Base-by-base conservation (phyloP, 2,113 vertebrate genomes). In the Furnarius figulus region DNA sequence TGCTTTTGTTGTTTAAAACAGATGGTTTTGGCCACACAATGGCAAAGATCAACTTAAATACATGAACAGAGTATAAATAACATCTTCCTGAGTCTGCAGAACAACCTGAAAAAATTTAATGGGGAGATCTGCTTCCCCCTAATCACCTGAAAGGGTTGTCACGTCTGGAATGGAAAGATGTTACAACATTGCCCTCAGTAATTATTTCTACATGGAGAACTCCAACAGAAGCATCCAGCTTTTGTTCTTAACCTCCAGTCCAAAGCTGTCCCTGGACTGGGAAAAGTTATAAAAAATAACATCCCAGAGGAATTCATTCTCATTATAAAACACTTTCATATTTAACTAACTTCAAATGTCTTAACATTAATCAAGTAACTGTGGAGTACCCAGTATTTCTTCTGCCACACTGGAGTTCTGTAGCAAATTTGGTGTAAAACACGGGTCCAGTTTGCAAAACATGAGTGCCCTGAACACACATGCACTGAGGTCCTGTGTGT, bases 231-330 rank as follows among this genome's bases (percentile, higher is more conserved):
- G 49, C 65, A 92, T 81, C 65, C 61, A 89, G 88, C 75, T 94
- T 94, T 92, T 96, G 87, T 94, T 94, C 92, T 94, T 93, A 96
- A 95, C 76, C 56, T 84, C 37, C 68, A 81, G 65, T 87, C 92
- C 85, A 84, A 93, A 94, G 59, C 83, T 84, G 72, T n/a, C 65
- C 47, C 46, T 40, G 65, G 52, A 61, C 35, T 81, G 49, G 42
- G 65, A 85, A 80, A 93, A 94, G 39, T 74, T 81, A 85, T 84
- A 81, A 89, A 94, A 91, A 72, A 42, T 35, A 78, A 20, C 35
- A 86, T 67, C 92, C 76, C 85, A 86, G 79, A 88, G 73, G 90
- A 93, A 88, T 83, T 87, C 0, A 28, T 77, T 95, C 75, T 84
- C 33, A 81, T 93, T 90, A 93, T 65, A 16, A 93, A 91, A 89